Base-by-base conservation (phyloP, 1,140 invertebrate genomes). In the Drosophila subobscura region DNA sequence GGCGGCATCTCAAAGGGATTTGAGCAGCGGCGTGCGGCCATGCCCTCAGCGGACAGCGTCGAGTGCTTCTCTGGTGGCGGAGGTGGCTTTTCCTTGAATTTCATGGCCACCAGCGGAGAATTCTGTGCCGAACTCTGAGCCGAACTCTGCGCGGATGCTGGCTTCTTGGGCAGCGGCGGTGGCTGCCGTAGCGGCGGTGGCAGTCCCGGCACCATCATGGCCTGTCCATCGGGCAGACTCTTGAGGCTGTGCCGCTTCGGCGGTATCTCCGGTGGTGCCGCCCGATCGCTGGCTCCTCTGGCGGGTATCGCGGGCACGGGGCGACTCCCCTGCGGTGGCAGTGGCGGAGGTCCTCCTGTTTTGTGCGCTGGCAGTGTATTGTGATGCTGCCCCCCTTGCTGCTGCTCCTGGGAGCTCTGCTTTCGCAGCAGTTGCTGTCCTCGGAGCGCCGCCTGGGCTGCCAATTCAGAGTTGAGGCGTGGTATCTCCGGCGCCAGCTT, bases 241-340 rank as follows among this genome's bases (percentile, higher is more conserved):
- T 92, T 91, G 0, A 92, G 56, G 33, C 91, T 91, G 14, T 90
- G 80, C 0, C 91, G 86, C 49, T 92, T 92, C 4, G 91, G 91
- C 10, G 91, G 91, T 58, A 92, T 92, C 57, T 91, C 91, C 0
- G 91, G 91, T 20, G 91, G 90, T 10, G 79, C 79, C 0, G 77
- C 46, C 3, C 90, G 74, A 22, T 89, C 90, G 45, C 76, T 76
- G 54, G 89, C 64, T 5, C 89, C 85, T 20, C 91, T 75, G 10
- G 90, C 90, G n/a, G 91, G 91, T 41, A 92, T 91, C 3, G 89
- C 90, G 5, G 91, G 91, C 46, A 91, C 90, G 25, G 89, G 89
- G 0, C 90, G 86, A 42, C 72, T 81, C 46, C 81, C 81, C 22
- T 79, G 72, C 8, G 84, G 90, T 10, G 90, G 86, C 58, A 90